phyloP scores from a whole-genome alignment of 1,140 invertebrate genomes.

The Pogonognathellus flavescens region DNA sequence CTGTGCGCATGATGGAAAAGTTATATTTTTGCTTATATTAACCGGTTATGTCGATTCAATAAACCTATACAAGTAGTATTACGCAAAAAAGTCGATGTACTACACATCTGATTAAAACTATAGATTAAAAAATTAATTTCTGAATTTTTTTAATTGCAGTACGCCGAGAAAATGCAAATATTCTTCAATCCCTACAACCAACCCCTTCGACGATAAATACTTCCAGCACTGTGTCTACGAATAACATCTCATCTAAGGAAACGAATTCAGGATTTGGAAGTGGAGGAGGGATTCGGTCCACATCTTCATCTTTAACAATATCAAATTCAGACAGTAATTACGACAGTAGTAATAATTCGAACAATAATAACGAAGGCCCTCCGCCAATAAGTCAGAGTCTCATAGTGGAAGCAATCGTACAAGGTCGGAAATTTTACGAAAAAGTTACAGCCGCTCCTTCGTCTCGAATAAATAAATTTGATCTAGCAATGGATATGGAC shows the following conservation, averaged over 20 bases:
- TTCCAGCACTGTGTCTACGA: neutral
- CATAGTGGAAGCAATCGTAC: neutral
- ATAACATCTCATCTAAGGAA: constrained; percentile 20
- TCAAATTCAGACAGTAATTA: constrained; percentile 8
- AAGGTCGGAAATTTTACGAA: neutral
- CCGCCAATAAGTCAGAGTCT: constrained; percentile 24
- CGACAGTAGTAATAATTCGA: neutral
- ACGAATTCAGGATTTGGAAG: neutral
- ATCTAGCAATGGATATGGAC: neutral
- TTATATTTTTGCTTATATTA: too few relatives aligned
- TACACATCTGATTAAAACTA: too few relatives aligned
- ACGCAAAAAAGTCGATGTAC: too few relatives aligned
- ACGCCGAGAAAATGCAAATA: constrained; percentile 61
- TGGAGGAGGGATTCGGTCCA: neutral
- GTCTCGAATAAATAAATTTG: constrained; percentile 14
- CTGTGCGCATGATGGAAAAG: too few relatives aligned
- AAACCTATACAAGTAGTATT: too few relatives aligned
- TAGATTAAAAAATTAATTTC: too few relatives aligned
- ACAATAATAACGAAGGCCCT: constrained; percentile 9
- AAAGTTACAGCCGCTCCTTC: neutral
- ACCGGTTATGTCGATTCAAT: too few relatives aligned
- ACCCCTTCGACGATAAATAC: constrained; percentile 31
- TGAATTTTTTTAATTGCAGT: constrained; percentile 55
- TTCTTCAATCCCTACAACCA: constrained; percentile 50
- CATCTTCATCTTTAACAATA: neutral